Evolutionary conservation across 2,113 vertebrate genomes (phyloP).

Genomic region (Archilochus colubris): DNA sequence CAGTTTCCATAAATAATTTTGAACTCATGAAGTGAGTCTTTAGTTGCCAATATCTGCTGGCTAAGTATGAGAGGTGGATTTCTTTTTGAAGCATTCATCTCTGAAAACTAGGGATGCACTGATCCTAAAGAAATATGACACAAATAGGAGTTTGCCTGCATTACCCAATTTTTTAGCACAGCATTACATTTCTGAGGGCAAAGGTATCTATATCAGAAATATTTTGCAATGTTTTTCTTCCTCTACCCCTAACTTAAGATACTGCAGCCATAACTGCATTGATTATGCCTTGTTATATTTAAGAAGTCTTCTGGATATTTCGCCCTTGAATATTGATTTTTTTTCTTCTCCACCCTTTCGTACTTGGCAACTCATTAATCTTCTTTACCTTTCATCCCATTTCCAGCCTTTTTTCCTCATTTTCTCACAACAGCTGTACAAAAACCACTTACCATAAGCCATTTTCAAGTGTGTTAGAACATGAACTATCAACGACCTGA

Average conservation of each 20-base stretch:
- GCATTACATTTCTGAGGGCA: background rate
- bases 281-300: background rate
- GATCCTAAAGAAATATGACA: background rate
- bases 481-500: background rate
- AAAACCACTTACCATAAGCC: background rate
- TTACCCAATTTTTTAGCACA: background rate
- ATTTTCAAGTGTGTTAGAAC: background rate
- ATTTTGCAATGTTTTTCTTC: background rate
- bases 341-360: background rate
- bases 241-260: background rate
- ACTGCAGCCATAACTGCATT: background rate
- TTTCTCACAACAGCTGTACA: background rate
- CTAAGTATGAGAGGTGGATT: background rate
- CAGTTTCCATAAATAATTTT: background rate
- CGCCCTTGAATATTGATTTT: background rate
- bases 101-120: background rate
- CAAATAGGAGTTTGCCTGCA: background rate
- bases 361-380: background rate
- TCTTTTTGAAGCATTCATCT: background rate
- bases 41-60: background rate
- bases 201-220: background rate
- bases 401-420: background rate
- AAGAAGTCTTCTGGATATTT: background rate
- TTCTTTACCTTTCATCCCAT: background rate
- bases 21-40: background rate